Evolutionary conservation across 2,113 vertebrate genomes (phyloP).

Genomic region (Phocoena sinus): DNA sequence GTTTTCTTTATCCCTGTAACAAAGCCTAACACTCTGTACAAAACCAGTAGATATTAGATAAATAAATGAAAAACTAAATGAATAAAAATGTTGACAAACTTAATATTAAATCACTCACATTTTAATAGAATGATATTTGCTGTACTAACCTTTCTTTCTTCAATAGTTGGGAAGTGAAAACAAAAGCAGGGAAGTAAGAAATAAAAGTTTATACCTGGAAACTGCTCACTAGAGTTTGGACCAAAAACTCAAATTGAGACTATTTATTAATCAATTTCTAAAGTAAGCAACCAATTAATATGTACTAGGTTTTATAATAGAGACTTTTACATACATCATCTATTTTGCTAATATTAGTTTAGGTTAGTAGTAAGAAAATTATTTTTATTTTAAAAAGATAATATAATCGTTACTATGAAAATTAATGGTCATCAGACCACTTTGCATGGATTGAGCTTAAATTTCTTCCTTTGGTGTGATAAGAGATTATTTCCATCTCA

Average conservation of each 20-base stretch:
- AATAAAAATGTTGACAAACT: background rate
- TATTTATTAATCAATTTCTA: background rate
- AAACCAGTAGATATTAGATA: background rate
- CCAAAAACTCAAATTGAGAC: background rate
- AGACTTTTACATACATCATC: background rate
- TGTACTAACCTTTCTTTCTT: background rate
- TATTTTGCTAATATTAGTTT: background rate
- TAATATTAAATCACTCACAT: background rate
- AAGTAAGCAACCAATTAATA: background rate
- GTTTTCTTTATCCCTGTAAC: background rate
- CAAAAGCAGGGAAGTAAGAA: background rate
- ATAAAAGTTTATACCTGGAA: background rate
- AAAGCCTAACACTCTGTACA: background rate
- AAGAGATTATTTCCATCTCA: background rate
- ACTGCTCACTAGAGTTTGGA: background rate
- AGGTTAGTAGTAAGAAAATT: background rate
- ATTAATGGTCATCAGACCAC: background rate
- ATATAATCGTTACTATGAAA: background rate
- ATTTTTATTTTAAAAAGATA: background rate
- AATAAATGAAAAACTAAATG: background rate
- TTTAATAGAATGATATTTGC: background rate
- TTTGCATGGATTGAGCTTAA: background rate
- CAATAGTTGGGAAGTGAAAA: rapidly evolving
- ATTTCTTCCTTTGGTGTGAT: background rate
- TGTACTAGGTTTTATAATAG: background rate